phyloP scores from a whole-genome alignment of 2,797 vertebrate species.

The Rhinella marina region DNA sequence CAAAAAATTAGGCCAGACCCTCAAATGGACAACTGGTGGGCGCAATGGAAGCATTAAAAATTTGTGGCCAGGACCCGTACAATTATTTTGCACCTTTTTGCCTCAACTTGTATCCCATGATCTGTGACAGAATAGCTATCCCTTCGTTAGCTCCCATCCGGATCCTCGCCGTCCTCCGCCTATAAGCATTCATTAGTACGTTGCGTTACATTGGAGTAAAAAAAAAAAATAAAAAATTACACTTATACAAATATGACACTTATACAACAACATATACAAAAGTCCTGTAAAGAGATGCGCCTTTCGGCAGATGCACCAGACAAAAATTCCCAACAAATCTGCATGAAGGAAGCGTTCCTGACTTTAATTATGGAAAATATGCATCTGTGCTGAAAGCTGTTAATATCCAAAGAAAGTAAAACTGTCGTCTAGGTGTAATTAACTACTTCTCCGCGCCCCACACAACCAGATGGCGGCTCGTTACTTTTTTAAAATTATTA shows the following conservation, averaged over 20 bases:
- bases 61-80: neutral
- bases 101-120: neutral
- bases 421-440: conserved; percentile 72
- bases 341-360: conserved; percentile 63
- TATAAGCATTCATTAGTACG: neutral
- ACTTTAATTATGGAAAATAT: conserved; percentile 71
- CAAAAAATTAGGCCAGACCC: no score
- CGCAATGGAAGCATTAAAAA: neutral
- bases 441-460: conserved; percentile 68
- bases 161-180: neutral
- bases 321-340: conserved; percentile 67
- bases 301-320: conserved; percentile 65
- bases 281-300: conserved; percentile 48
- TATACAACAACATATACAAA: conserved; percentile 10
- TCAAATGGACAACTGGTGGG: no score
- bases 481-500: conserved; percentile 60
- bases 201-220: neutral
- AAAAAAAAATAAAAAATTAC: no score
- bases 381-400: conserved; percentile 74
- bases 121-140: neutral
- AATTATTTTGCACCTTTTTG: neutral
- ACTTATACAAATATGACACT: neutral
- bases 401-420: conserved; percentile 70
- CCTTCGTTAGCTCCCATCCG: neutral
- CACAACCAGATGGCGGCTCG: conserved; percentile 71